phyloP scores from a whole-genome alignment of 2,797 vertebrate species.

The Catamblyrhynchus diadema region DNA sequence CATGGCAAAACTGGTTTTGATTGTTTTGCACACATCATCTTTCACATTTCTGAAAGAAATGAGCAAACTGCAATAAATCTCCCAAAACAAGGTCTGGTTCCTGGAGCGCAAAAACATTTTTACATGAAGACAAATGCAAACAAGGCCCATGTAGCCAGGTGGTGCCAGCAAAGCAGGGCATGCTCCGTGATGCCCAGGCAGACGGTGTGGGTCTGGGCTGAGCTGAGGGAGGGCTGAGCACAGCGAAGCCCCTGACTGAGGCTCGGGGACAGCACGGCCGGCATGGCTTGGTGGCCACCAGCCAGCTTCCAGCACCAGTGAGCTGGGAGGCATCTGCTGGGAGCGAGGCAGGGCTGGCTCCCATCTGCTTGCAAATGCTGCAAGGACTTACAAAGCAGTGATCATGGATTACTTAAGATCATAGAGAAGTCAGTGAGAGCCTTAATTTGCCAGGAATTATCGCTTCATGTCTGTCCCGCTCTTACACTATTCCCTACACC shows the following conservation, averaged over 20 bases:
- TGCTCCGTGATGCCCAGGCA: not conserved
- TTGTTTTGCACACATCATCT: not conserved
- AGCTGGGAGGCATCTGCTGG: not conserved
- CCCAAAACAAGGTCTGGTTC: not conserved
- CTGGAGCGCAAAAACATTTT: not conserved
- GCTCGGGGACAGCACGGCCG: fast-evolving
- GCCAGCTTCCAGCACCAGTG: not conserved
- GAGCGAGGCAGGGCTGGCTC: not conserved
- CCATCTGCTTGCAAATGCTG: not conserved
- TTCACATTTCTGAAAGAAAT: not conserved
- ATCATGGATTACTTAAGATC: not conserved
- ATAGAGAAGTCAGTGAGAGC: not conserved
- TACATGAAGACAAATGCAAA: not conserved
- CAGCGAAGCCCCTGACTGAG: not conserved
- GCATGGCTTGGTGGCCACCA: not conserved
- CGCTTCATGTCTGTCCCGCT: not conserved
- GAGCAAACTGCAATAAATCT: not conserved
- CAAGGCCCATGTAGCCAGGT: not conserved
- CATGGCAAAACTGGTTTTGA: not conserved
- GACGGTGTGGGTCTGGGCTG: fast-evolving
- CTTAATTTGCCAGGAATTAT: not conserved
- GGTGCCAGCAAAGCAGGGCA: not conserved
- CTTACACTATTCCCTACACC: not conserved
- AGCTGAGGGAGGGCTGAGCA: not conserved
- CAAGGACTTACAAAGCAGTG: not conserved